A percentile compares a stretch with the other conserved stretches of the same genome.
Conservation (phyloP, 2,888 invertebrate species). For the Cactoblastis cactorum region DNA sequence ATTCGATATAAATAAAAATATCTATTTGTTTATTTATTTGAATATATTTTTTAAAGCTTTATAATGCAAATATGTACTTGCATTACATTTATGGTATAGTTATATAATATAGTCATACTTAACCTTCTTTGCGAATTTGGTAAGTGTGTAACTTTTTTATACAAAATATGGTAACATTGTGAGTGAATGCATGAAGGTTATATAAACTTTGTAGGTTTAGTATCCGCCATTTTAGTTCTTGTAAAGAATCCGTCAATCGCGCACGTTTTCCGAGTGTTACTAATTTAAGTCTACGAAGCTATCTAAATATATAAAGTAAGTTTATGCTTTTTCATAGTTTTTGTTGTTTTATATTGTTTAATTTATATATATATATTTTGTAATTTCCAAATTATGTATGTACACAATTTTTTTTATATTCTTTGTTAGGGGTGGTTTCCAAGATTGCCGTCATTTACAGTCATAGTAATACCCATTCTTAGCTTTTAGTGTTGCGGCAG, state of each 20-base stretch:
- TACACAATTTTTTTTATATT: too few relatives aligned
- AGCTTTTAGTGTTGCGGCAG: too few relatives aligned
- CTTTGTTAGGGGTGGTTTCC: too few relatives aligned
- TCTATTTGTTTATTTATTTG: too few relatives aligned
- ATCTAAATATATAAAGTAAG: slow-evolving; percentile 55
- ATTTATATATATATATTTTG: not conserved
- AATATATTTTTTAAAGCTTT: too few relatives aligned
- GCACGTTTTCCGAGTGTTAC: slow-evolving; percentile 69
- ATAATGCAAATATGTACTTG: too few relatives aligned
- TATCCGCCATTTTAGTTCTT: slow-evolving; percentile 61
- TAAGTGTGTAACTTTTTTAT: not conserved
- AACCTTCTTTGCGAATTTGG: too few relatives aligned
- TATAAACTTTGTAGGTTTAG: slow-evolving; percentile 42
- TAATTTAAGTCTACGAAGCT: slow-evolving; percentile 48
- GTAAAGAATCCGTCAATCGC: slow-evolving; percentile 72
- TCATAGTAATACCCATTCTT: too few relatives aligned
- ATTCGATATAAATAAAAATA: too few relatives aligned
- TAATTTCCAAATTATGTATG: not conserved
- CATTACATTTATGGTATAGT: not conserved
- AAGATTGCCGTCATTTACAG: too few relatives aligned
- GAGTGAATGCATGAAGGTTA: slow-evolving; percentile 10
- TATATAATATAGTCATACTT: too few relatives aligned
- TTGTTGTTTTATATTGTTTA: not conserved
- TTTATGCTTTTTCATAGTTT: slow-evolving; percentile 18
- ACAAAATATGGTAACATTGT: not conserved